Evolutionary conservation across 2,113 vertebrate species (phyloP), one percentile per base, ranked within the genome.

Genomic region (Fregata magnificens): DNA sequence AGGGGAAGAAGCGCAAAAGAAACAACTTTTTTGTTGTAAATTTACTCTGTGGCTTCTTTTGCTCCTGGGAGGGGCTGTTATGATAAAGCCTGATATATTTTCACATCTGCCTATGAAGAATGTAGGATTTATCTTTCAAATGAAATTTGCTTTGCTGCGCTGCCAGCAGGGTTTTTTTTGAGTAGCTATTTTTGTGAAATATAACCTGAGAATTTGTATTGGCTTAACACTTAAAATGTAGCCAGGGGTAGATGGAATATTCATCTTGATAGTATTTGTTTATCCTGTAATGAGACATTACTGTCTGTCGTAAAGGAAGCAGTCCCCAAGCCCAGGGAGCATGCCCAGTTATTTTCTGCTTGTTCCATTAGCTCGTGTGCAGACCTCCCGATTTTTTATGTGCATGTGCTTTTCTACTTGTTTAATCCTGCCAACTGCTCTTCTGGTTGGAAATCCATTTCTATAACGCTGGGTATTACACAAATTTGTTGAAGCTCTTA

Each of bases 351-450:
- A 50, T 96, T 85, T 82, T 94, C 88, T 91, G 81, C 82, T 92
- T 65, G 87, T 92, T 96, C 92, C 88, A 86, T 96, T 95, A 95
- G 97, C 92, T 93, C 5, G 2, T 61, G 76, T 56, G 58, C 82
- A 79, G 90, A 92, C 87, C 95, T 96, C 69, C 78, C 9, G 13
- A 44, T 92, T 96, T 96, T 97, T 94, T 85, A 87, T 69, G 88
- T 89, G 82, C 61, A 6, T 91, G 76, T 94, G 90, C 92, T 91
- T 96, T 97, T 93, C 88, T 93, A 42, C 93, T 95, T 78, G 71
- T 76, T 94, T 95, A 94, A 95, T 96, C 96, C 93, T 94, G 95
- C 91, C 94, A 97, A 86, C 93, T 94, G 91, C 88, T 95, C 91
- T 89, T 87, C 78, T 91, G 78, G 63, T 85, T 79, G 93, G 78